Evolutionary conservation across 2,888 invertebrate genomes (phyloP).

Genomic region (Scaptomyza caliginosa): DNA sequence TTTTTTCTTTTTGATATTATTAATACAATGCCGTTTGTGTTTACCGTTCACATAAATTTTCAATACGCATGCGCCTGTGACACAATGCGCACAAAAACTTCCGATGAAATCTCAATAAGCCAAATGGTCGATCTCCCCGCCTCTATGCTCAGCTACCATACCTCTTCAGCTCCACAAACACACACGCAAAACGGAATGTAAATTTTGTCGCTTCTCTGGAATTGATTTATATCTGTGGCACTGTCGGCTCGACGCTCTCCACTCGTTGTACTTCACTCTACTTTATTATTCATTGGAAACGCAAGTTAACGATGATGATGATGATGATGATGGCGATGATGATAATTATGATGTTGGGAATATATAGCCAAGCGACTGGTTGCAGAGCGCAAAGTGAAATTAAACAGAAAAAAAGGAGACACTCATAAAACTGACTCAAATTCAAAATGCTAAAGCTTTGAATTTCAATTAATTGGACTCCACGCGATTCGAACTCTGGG

Average conservation of each 20-base stretch:
- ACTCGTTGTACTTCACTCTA: slow-evolving; percentile 65
- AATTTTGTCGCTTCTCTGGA: slow-evolving; percentile 77
- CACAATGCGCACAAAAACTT: slow-evolving; percentile 72
- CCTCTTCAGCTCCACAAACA: neutral
- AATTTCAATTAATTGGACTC: slow-evolving; percentile 72
- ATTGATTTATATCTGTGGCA: slow-evolving; percentile 74
- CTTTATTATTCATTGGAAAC: slow-evolving; percentile 77
- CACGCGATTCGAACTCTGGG: slow-evolving; percentile 30
- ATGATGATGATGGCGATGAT: slow-evolving; percentile 34
- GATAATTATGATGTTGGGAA: slow-evolving; percentile 28
- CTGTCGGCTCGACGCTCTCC: slow-evolving; percentile 34
- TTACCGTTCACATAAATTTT: slow-evolving; percentile 76
- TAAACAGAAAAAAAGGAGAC: slow-evolving; percentile 61
- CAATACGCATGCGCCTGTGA: slow-evolving; percentile 69
- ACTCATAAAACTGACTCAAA: slow-evolving; percentile 68
- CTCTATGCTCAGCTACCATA: neutral
- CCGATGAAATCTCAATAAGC: slow-evolving; percentile 77
- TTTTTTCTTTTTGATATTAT: slow-evolving; percentile 45
- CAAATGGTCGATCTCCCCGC: slow-evolving; percentile 55
- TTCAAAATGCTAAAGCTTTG: slow-evolving; percentile 62
- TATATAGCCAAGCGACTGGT: slow-evolving; percentile 25
- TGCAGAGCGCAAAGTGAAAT: slow-evolving; percentile 52
- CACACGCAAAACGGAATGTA: slow-evolving; percentile 67
- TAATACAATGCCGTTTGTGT: slow-evolving; percentile 74
- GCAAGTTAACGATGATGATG: slow-evolving; percentile 54